phyloP scores from a whole-genome alignment of 2,113 vertebrate genomes.

The Hydrolagus affinis region DNA sequence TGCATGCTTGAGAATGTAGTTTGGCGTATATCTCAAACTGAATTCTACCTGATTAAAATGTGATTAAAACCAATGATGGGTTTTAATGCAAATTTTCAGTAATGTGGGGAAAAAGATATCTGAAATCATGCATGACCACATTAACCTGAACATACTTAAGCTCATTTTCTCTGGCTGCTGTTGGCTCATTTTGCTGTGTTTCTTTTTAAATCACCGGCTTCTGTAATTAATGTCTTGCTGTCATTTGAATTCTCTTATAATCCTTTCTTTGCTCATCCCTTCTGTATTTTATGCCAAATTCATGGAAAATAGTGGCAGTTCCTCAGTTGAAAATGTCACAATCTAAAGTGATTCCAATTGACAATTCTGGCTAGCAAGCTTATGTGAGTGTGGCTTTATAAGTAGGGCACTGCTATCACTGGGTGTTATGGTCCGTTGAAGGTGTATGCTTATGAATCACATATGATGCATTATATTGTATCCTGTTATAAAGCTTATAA shows the following conservation, averaged over 20 bases:
- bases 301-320: background rate
- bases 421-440: background rate
- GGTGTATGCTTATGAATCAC: background rate
- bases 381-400: background rate
- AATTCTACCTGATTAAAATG: background rate
- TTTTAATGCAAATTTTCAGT: background rate
- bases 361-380: background rate
- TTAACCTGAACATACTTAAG: background rate
- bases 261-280: background rate
- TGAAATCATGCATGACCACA: slow-evolving; percentile 7
- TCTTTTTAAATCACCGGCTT: background rate
- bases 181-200: background rate
- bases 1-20: background rate
- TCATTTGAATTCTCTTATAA: background rate
- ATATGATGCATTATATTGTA: background rate
- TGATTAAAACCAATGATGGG: background rate
- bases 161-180: background rate
- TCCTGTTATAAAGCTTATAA: background rate
- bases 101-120: background rate
- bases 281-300: background rate
- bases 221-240: background rate
- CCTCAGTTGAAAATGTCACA: slow-evolving; percentile 2
- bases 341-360: background rate
- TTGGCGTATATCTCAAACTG: background rate
- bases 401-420: too few species aligned